These are phyloP conservation scores for Numenius phaeopus DNA, from an alignment of 2,797 vertebrate species.

Conservation along the genomic window DNA sequence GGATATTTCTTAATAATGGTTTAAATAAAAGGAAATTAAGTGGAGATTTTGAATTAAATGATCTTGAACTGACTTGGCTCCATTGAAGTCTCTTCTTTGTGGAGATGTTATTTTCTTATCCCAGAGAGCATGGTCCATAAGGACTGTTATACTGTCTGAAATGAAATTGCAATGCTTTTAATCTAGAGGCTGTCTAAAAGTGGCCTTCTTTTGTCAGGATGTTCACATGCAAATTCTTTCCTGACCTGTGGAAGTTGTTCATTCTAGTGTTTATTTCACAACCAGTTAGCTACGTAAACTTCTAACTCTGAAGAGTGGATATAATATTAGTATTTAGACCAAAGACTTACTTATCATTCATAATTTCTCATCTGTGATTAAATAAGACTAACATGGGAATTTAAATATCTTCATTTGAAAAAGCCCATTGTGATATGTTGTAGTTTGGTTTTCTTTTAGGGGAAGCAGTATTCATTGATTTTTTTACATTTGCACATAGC, in stretches of 20 bases:
- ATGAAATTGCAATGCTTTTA: neutral
- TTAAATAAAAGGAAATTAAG: conserved; percentile 90
- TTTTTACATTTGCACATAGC: neutral
- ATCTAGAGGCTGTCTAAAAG: neutral
- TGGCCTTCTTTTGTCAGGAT: neutral
- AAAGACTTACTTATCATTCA: neutral
- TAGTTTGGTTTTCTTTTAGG: neutral
- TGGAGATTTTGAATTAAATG: conserved; percentile 77
- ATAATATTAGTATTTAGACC: neutral
- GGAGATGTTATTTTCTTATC: conserved; percentile 5
- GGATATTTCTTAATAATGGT: conserved; percentile 88
- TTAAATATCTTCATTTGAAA: neutral
- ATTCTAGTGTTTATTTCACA: neutral
- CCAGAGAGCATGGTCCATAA: neutral
- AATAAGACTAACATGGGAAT: neutral
- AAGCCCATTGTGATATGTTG: neutral
- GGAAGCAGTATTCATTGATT: neutral
- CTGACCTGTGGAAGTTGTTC: neutral
- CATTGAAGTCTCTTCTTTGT: conserved; percentile 44
- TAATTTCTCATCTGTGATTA: neutral
- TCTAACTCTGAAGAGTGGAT: neutral
- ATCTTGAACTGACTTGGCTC: conserved; percentile 67
- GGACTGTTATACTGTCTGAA: neutral
- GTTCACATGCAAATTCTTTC: neutral
- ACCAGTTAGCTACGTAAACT: neutral